These are phyloP conservation scores for Meles meles DNA, from an alignment of 2,113 vertebrate genomes.

Conservation along the genomic window DNA sequence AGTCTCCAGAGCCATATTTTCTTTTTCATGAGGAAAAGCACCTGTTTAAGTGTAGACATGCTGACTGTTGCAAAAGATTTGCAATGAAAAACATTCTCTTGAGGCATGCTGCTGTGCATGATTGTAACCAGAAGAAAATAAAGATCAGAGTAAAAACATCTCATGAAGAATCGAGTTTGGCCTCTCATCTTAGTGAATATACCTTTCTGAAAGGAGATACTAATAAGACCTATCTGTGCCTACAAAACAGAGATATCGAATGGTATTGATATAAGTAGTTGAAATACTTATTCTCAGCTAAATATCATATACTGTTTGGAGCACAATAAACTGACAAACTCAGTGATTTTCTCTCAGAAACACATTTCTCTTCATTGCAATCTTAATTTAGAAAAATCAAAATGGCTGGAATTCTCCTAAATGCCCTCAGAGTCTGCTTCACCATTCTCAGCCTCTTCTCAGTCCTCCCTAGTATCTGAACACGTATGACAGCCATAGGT, in stretches of 20 bases:
- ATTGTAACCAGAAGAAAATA: neutral
- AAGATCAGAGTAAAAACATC: neutral
- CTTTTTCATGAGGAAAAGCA: neutral
- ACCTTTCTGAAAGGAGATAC: neutral
- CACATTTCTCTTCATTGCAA: neutral
- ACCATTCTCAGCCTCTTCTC: neutral
- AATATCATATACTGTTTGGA: neutral
- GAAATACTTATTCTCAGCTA: neutral
- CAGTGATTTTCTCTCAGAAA: neutral
- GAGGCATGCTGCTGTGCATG: neutral
- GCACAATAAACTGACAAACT: neutral
- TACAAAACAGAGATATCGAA: neutral
- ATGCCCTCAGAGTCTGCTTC: neutral
- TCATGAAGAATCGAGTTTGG: neutral
- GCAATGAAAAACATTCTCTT: neutral
- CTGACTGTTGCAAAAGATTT: neutral
- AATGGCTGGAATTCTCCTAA: neutral
- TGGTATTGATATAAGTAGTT: neutral
- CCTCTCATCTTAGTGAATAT: neutral
- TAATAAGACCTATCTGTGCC: neutral
- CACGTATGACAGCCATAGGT: too few species aligned
- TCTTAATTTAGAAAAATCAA: neutral
- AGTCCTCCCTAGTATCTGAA: neutral
- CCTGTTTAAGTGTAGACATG: neutral
- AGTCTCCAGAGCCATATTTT: neutral